Evolutionary conservation across 1,140 invertebrate species (phyloP).

Genomic region (Calliphora vicina): DNA sequence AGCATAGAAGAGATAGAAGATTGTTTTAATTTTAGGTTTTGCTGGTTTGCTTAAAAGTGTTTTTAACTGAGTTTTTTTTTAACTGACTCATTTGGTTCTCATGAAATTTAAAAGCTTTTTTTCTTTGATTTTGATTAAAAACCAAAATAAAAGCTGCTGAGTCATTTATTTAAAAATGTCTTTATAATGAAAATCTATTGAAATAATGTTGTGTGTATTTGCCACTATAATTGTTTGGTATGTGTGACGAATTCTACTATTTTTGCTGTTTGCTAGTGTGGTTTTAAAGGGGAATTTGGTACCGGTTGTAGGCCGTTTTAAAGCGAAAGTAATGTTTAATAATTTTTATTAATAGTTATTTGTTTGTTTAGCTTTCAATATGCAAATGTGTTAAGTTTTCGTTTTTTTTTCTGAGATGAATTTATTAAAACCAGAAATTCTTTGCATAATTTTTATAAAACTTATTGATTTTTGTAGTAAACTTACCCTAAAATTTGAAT

Average conservation of each 20-base stretch:
- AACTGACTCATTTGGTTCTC: background rate
- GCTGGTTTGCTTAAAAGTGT: too few species aligned
- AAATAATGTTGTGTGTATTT: background rate
- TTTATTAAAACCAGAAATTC: background rate
- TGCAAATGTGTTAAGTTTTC: too few species aligned
- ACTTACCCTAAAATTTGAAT: background rate
- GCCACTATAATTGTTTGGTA: background rate
- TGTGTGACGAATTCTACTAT: background rate
- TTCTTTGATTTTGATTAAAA: background rate
- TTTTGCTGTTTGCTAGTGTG: background rate
- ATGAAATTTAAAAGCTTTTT: background rate
- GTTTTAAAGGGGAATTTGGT: background rate
- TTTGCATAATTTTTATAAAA: background rate
- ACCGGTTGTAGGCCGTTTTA: background rate
- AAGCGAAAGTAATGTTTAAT: too few species aligned
- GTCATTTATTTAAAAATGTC: background rate
- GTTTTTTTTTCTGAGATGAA: too few species aligned
- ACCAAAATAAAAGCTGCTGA: background rate
- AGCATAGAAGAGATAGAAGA: too few species aligned
- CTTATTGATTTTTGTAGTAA: background rate
- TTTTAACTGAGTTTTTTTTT: background rate
- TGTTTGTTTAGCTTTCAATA: too few species aligned
- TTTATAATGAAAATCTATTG: background rate
- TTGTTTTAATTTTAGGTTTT: too few species aligned
- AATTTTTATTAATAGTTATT: too few species aligned